Evolutionary conservation across 2,113 vertebrate genomes (phyloP), one percentile per base, ranked within the genome.

Genomic region (Salvelinus fontinalis): DNA sequence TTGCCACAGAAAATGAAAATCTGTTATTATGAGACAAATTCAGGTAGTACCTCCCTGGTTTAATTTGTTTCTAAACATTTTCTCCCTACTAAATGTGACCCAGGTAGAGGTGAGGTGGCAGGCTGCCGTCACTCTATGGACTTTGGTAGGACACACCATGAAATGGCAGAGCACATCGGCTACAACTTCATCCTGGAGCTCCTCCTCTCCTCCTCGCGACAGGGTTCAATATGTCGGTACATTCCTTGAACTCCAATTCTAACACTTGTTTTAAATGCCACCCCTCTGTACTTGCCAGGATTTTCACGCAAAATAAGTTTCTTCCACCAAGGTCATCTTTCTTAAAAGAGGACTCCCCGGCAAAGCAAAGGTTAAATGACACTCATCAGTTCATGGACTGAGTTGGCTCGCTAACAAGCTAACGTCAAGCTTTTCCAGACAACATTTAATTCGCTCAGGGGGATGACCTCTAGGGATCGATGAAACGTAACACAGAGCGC

Each of bases 201-300:
- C 91, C 91, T 94, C 75, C 74, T 94, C 51, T 93, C 94, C 7
- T 84, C 93, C 14, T 95, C 93, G 31, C 24, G 92, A 93, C 80
- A 94, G 91, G 81, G 94, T 95, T 93, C 94, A 93, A 75, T 92
- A 92, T 57, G 92, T 95, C 60, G 94, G 94, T 95, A 87, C 85
- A 93, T 76, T 18, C 22, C 27, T 29, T 54, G 7, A 6, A 26
- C 5, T 49, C 44, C 26, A 44, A 31, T 22, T 16, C 31, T 11
- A 3, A 22, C 14, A 44, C 29, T 18, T n/a, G 31, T 18, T 44
- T 20, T 2, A 49, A 22, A 48, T 54, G 7, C 39, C 20, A 2
- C 27, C 44, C 70, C 20, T 20, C 16, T 39, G 16, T 24, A 20
- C 24, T 44, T 29, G 9, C 16, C 16, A 31, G 13, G 27, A 44